Conservation (phyloP, 2,113 vertebrate genomes). For the Apodemus speciosus region DNA sequence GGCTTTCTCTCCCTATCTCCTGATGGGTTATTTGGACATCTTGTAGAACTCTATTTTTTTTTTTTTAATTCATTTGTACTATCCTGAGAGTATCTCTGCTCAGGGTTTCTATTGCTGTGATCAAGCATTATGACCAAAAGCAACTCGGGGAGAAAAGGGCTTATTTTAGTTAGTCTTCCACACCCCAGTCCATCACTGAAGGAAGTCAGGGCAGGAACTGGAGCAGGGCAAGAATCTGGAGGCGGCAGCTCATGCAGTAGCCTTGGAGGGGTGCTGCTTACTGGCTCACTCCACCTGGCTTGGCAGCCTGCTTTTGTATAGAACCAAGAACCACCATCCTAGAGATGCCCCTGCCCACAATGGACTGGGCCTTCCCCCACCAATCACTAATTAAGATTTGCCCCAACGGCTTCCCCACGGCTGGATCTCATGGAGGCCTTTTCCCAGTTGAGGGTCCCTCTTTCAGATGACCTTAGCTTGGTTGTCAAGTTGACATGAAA, state of each 20-base stretch:
- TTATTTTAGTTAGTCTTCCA: neutral
- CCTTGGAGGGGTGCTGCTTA: neutral
- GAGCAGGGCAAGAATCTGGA: neutral
- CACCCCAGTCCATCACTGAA: neutral
- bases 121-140: neutral
- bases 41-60: neutral
- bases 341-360: neutral
- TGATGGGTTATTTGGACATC: neutral
- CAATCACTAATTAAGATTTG: neutral
- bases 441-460: neutral
- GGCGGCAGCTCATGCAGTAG: neutral
- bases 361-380: neutral
- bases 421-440: neutral
- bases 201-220: neutral
- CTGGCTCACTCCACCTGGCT: neutral
- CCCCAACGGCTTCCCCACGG: neutral
- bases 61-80: neutral
- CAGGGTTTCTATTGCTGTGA: neutral
- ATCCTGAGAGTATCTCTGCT: neutral
- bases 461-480: neutral
- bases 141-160: neutral
- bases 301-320: neutral
- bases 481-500: neutral
- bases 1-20: neutral
- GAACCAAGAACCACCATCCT: neutral